Base-by-base conservation (phyloP, 2,113 vertebrate species). In the Phodopus roborovskii region DNA sequence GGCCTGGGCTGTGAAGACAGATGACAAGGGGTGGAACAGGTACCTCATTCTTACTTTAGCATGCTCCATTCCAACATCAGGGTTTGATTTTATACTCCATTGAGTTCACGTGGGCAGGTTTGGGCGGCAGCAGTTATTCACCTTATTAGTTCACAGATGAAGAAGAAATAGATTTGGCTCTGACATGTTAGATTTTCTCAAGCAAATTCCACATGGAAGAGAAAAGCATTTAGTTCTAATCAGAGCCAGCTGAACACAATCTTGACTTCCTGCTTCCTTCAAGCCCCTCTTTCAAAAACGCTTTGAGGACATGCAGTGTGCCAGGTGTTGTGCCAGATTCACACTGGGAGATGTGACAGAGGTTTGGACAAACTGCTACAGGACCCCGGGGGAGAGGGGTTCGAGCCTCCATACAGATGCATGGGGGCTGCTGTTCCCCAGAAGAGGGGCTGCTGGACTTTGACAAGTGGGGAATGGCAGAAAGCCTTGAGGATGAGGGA, bases 221-320 rank as follows among this genome's bases (percentile, higher is more conserved):
- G 78, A 94, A 97, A 97, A 96, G 60, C 82, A 94, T 94, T 96
- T 90, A 60, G 79, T 94, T 93, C 96, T 96, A 83, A 95, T 88
- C 73, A 89, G 84, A 97, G 90, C 70, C 88, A 95, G 81, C 83
- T 15, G 28, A 95, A 81, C 73, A 81, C 45, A 66, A 11, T 60
- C n/a, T 45, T 92, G 70, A 71, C 36, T 93, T 93, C 85, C 56
- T n/a, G 66, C 88, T 88, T 81, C 75, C 77, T 71, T 84, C 90
- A 93, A 97, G 45, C 56, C 60, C n/a, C 58, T 36, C 93, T 96
- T 93, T 39, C 84, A 77, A 94, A 94, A n/a, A 39, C 6, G 10
- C 79, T 94, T 74, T 45, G 78, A 95, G 93, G 75, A 84, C 70
- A 36, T 78, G 78, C 24, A 8, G 26, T 45, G 24, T 84, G 71